Evolutionary conservation across 2,113 vertebrate species (phyloP).

Genomic region (Diglossa brunneiventris): DNA sequence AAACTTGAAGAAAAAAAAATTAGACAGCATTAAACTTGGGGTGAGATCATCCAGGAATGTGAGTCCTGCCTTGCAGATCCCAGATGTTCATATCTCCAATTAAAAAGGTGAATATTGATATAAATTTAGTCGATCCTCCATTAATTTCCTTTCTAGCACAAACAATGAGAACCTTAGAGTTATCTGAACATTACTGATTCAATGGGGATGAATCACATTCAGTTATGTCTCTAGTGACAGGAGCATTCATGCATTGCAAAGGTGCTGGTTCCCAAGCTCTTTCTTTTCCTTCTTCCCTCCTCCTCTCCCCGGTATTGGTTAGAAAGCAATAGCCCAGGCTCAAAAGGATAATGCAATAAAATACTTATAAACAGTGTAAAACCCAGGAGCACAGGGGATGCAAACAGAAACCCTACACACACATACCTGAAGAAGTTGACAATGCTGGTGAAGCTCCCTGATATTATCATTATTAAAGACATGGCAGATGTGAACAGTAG

Average conservation of each 20-base stretch:
- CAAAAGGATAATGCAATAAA: background rate
- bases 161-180: background rate
- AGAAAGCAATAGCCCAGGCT: background rate
- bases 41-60: background rate
- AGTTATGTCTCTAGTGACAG: background rate
- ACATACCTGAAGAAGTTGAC: conserved; percentile 86
- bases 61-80: background rate
- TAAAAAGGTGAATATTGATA: background rate
- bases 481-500: conserved; percentile 81
- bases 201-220: background rate
- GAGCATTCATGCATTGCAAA: background rate
- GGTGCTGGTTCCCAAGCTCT: background rate
- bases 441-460: conserved; percentile 81
- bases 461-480: conserved; percentile 82
- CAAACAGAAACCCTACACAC: background rate
- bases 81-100: background rate
- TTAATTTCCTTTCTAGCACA: background rate
- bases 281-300: background rate
- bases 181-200: background rate
- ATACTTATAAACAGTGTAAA: background rate
- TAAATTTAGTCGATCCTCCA: background rate
- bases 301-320: background rate
- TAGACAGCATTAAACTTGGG: background rate
- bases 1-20: conserved; percentile 72
- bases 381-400: background rate